These are phyloP conservation scores for Ophion obscuratus DNA, from an alignment of 2,888 invertebrate species.

Conservation along the genomic window DNA sequence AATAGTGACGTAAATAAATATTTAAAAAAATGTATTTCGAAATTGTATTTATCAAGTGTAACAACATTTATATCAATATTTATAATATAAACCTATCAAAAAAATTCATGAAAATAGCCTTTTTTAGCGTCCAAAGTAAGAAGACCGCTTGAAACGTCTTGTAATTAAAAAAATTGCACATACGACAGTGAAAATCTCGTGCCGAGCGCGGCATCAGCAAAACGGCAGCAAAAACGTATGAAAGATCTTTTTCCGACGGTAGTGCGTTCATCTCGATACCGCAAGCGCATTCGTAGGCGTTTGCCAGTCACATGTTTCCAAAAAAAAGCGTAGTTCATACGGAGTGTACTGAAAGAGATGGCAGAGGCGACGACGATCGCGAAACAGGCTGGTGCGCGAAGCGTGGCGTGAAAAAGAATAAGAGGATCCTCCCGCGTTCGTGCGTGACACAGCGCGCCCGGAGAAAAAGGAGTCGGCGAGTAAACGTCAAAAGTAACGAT, in stretches of 20 bases:
- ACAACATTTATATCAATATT: too few species aligned
- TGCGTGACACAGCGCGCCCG: conserved; percentile 48
- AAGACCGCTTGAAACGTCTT: too few species aligned
- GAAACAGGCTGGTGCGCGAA: conserved; percentile 67
- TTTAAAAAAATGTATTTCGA: too few species aligned
- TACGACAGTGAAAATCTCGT: too few species aligned
- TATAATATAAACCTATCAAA: too few species aligned
- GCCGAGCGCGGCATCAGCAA: not conserved
- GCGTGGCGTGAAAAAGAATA: conserved; percentile 69
- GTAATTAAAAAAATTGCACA: too few species aligned
- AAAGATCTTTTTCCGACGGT: not conserved
- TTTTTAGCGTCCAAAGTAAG: too few species aligned
- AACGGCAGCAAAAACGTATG: not conserved
- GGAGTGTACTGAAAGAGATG: not conserved
- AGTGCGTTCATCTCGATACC: not conserved
- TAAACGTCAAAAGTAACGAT: conserved; percentile 69
- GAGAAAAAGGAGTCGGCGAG: conserved; percentile 69
- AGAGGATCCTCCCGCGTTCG: conserved; percentile 38
- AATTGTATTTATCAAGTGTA: too few species aligned
- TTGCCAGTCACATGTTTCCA: conserved; percentile 62
- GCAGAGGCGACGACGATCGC: conserved; percentile 48
- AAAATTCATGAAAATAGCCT: too few species aligned
- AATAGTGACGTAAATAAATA: too few species aligned
- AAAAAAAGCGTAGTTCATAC: conserved; percentile 18
- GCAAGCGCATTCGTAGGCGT: conserved; percentile 18